Evolutionary conservation across 2,888 invertebrate species (phyloP), one percentile per base, ranked within the genome.

Genomic region (Gnatocerus cornutus): DNA sequence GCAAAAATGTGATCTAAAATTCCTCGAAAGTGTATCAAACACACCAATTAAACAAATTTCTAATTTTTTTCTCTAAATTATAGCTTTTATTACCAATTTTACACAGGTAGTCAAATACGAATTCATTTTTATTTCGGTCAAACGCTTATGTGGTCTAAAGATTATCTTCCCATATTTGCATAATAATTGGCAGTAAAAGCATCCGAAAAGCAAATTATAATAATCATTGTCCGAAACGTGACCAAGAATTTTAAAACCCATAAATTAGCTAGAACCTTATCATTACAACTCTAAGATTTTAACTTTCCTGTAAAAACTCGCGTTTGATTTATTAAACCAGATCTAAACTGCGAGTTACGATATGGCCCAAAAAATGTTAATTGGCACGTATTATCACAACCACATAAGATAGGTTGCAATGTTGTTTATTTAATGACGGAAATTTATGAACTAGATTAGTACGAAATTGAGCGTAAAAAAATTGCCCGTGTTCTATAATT

Each of bases 401-500:
- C 45, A 46, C 59, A 43, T 59, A 29, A 43, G 27, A 56, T 41
- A 27, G n/a, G 27, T 8, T 56, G 27, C 27, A 12, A 41, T 27
- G 43, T 43, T 56, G 56, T 56, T 56, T 56, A 56, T 56, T 56
- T 41, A 43, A 41, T 41, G 56, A 56, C 10, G 56, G 27, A 43
- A 56, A 56, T 43, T 56, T 33, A 48, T 52, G 41, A 41, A 41
- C 50, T 48, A 48, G 61, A 61, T 61, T 61, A 48, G 39, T 48
- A 45, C 39, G 39, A 62, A 62, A 62, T 62, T 50, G 50, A 62
- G 29, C 43, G 52, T 52, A 50, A 59, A 66, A 65, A 65, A 52
- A 66, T 33, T 13, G 45, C 53, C 39, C 33, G 33, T 41, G 50
- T 64, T 50, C 37, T 64, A 64, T 69, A 69, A 69, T 69, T 69